phyloP scores from a whole-genome alignment of 2,113 vertebrate species.

The Pantherophis guttatus region DNA sequence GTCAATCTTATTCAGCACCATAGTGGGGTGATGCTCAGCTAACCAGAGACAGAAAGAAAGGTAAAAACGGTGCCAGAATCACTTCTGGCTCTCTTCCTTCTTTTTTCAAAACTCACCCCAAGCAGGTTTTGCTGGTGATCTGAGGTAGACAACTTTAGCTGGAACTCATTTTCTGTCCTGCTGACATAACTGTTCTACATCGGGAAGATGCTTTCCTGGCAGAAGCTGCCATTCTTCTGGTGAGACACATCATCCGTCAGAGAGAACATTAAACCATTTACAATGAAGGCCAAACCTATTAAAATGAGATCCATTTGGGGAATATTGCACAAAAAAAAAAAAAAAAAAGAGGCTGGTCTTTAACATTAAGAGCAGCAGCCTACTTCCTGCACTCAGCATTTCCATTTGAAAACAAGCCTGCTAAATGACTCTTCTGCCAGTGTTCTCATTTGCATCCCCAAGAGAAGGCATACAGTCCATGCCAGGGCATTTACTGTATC shows the following conservation, averaged over 20 bases:
- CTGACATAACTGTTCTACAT: slow-evolving; percentile 48
- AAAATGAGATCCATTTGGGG: slow-evolving; percentile 59
- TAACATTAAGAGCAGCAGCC: slow-evolving; percentile 41
- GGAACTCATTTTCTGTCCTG: slow-evolving; percentile 42
- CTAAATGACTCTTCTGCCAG: slow-evolving; percentile 40
- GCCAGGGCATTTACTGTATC: slow-evolving; percentile 49
- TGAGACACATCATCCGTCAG: slow-evolving; percentile 29
- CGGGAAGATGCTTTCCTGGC: slow-evolving; percentile 48
- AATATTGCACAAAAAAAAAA: slow-evolving; percentile 18
- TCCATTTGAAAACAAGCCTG: slow-evolving; percentile 52
- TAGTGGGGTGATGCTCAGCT: background rate
- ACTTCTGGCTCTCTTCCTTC: background rate
- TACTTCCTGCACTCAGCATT: slow-evolving; percentile 57
- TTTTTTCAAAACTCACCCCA: background rate
- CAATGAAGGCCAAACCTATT: slow-evolving; percentile 51
- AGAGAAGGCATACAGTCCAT: slow-evolving; percentile 22
- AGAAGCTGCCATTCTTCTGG: slow-evolving; percentile 50
- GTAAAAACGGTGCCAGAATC: background rate
- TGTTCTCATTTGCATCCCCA: slow-evolving; percentile 22
- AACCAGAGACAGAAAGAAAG: background rate
- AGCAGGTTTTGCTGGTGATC: background rate
- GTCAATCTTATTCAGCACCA: background rate
- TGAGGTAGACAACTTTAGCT: slow-evolving; percentile 29
- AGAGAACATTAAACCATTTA: slow-evolving; percentile 50
- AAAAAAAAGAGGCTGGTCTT: slow-evolving; percentile 22